Evolutionary conservation across 2,888 invertebrate species (phyloP), one percentile per base, ranked within the genome.

Genomic region (Lasioglossum zephyrum): DNA sequence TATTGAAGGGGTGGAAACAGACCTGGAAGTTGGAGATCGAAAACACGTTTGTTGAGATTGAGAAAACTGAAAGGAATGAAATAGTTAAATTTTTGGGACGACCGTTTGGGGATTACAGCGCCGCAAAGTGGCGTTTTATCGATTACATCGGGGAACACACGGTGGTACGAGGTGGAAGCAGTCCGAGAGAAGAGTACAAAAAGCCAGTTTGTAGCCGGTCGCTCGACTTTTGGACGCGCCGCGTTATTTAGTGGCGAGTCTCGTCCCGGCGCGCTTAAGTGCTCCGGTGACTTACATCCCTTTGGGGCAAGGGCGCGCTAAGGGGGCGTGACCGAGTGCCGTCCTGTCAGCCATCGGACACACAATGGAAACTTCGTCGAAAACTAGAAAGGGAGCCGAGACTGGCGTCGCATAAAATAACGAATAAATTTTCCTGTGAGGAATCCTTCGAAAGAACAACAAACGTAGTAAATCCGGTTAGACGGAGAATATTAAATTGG

Each of bases 281-380:
- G 92, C 93, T 92, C 90, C 88, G 92, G 90, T 93, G 92, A 92
- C 93, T 93, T 92, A 93, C 93, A 93, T 92, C 92, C 92, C 91
- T 90, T 82, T 91, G 91, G 91, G 90, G 88, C 88, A 88, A 91
- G 93, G 92, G 89, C 91, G 91, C 90, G 92, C 79, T 92, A 89
- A 91, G 91, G 90, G 91, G 93, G 93, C 93, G 92, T 90, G 85
- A 87, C 90, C 87, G 86, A 84, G 86, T 86, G 84, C 81, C 88
- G 75, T 75, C 79, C 89, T 86, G 81, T 85, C 87, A 75, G 87
- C 73, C 85, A 83, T 85, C 87, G 77, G 66, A 77, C 79, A 47
- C 69, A 76, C 76, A 81, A 81, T 86, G 87, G 82, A 85, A 87
- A 84, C 77, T 86, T 87, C 66, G 85, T 72, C 73, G 83, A 83